These are phyloP conservation scores for Aphyosemion australe DNA, from an alignment of 2,113 vertebrate species.

Conservation along the genomic window DNA sequence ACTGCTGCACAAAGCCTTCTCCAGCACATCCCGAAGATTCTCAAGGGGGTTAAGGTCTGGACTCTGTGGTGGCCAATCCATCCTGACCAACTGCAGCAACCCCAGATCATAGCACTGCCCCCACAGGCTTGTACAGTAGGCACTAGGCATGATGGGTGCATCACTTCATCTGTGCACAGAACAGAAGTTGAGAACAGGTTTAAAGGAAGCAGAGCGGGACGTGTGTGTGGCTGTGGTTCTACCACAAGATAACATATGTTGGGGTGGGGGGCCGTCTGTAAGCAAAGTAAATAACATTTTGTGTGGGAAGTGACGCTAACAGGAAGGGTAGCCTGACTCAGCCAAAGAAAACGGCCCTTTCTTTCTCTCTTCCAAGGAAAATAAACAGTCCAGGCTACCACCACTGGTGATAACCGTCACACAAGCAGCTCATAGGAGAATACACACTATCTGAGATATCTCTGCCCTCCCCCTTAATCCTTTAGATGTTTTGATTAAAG, in stretches of 20 bases:
- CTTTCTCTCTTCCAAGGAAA: constrained; percentile 55
- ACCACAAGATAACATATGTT: constrained; percentile 54
- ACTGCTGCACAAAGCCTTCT: no score
- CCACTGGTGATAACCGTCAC: constrained; percentile 58
- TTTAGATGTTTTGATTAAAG: constrained; percentile 19
- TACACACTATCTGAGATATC: constrained; percentile 13
- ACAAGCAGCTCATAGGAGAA: constrained; percentile 37
- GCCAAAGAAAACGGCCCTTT: constrained; percentile 56
- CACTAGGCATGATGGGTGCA: no score
- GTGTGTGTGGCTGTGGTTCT: constrained; percentile 30
- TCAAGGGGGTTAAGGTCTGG: no score
- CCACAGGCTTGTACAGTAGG: no score
- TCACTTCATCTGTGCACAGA: constrained; percentile 9
- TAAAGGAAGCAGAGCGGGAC: constrained; percentile 59
- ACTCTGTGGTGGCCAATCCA: no score
- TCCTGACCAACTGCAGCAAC: no score
- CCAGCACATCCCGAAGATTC: no score
- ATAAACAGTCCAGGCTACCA: constrained; percentile 61
- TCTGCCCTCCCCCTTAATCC: constrained; percentile 17
- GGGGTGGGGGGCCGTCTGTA: constrained; percentile 31
- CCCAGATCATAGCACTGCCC: no score
- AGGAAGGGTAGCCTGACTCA: constrained; percentile 60
- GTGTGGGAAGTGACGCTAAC: constrained; percentile 63
- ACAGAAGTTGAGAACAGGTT: constrained; percentile 53
- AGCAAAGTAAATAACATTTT: constrained; percentile 48